Base-by-base conservation (phyloP, 2,888 invertebrate species). In the Oscheius sp. region DNA sequence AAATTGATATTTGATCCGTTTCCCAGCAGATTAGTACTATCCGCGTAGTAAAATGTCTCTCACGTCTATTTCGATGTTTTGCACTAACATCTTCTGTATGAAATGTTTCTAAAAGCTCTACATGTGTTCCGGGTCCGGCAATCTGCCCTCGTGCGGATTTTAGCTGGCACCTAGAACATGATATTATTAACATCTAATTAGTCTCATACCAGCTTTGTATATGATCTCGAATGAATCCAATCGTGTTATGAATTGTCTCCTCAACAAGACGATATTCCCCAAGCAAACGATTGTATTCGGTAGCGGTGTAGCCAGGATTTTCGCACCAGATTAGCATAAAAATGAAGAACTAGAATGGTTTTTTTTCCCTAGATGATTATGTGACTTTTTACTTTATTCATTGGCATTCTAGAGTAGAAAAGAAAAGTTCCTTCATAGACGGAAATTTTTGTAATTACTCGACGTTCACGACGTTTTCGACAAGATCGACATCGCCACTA, bases 401-500 rank as follows among this genome's bases (percentile, higher is more conserved):
- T 70, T 9, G 77, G 77, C 74, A 77, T 77, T 2, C 77, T 51
- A 1, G 74, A 75, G 28, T 77, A 77, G 61, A 77, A 77, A 2
- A 77, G 68, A 38, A 77, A 77, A 2, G 77, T 75, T 14, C 74
- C 74, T 41, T 77, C 77, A 45, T 75, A 77, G n/a, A 77, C 74
- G 14, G 74, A 75, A 28, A 77, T 75, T 32, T 77, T 77, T 2
- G 77, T 77, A 51, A 77, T 77, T 9, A 75, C 72, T 17, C 73
- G 56, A n/a, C 74, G 70, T 51, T 77, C 77, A 9, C 73, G 50
- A 9, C 77, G 59, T 50, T 77, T 77, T 12, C 77, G 59, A 56
- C 77, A 77, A 0, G 77, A 77, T 24, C 77, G 71, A 33, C 77
- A 77, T n/a, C 77, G 71, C 77, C 77, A 77, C 72, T 76, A 36